Evolutionary conservation across 2,888 invertebrate genomes (phyloP), one percentile per base, ranked within the genome.

Genomic region (Apotomis capreana): DNA sequence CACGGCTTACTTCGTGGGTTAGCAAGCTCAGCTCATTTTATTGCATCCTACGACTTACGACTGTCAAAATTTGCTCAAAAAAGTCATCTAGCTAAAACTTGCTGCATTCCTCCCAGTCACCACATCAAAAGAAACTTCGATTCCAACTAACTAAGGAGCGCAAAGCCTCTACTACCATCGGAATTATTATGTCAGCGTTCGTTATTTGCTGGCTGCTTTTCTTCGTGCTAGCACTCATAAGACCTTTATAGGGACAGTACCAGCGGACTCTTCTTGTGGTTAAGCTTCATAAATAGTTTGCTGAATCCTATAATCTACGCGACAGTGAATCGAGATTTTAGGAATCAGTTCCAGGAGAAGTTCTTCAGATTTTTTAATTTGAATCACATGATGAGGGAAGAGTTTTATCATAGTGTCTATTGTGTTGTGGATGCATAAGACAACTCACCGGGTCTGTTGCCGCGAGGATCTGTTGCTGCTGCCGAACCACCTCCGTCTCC

Each of bases 271-370:
- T 98, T 98, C 89, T 94, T 98, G 74, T 98, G 98, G 98, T 94
- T 98, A 78, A 99, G 99, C 77, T 99, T 98, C 89, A 96, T 98
- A 81, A 99, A 99, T 90, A 98, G 98, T 82, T 95, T 98, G 83
- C 95, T 99, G 78, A 99, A 99, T 89, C 99, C 99, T 3, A 97
- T 99, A 76, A 99, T 99, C 80, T 99, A 99, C 89, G 99, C 98
- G 4, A 98, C 98, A 26, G 94, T 98, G 76, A 99, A 99, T 89
- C 95, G 98, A 78, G 99, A 99, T 89, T 99, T 99, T 89, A 95
- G 99, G 78, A 97, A 97, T 85, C 98, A 99, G 12, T 99, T 99
- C 93, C 97, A 98, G 89, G 98, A 98, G 89, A 98, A 98, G 51
- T 98, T 97, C 94, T 98, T 97, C 89, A 95, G 97, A 62, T 98